Evolutionary conservation across 2,113 vertebrate species (phyloP).

Genomic region (Mustela nigripes): DNA sequence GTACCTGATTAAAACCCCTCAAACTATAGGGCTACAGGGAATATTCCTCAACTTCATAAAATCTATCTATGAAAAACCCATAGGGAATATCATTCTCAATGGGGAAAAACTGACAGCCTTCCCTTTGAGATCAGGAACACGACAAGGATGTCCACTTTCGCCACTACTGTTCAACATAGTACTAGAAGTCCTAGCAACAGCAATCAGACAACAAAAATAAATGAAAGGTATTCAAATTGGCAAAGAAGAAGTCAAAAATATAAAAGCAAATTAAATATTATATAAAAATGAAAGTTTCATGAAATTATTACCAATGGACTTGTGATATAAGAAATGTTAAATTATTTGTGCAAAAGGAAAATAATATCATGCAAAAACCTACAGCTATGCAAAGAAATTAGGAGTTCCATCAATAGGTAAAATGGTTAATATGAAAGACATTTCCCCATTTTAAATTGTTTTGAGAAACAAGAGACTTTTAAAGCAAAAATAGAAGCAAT

Average conservation of each 20-base stretch:
- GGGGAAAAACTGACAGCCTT: too few species aligned
- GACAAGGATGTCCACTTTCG: too few species aligned
- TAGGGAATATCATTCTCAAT: too few species aligned
- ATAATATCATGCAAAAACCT: background rate
- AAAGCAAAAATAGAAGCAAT: slow-evolving; percentile 35
- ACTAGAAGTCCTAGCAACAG: too few species aligned
- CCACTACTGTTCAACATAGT: too few species aligned
- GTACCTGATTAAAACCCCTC: too few species aligned
- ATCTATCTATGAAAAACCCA: too few species aligned
- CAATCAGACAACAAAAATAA: too few species aligned
- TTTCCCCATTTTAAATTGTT: background rate
- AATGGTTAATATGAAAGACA: background rate
- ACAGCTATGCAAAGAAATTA: background rate
- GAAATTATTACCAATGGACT: background rate
- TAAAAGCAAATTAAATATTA: background rate
- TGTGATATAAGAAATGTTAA: background rate
- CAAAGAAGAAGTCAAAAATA: background rate
- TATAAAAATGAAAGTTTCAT: slow-evolving; percentile 23
- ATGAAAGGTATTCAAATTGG: too few species aligned
- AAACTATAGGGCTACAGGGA: too few species aligned
- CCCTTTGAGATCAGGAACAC: too few species aligned
- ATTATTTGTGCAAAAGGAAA: background rate
- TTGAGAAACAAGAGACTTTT: slow-evolving; percentile 6
- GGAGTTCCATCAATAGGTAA: background rate
- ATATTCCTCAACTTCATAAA: too few species aligned